phyloP scores from a whole-genome alignment of 1,140 invertebrate genomes.

The Monomorium pharaonis region DNA sequence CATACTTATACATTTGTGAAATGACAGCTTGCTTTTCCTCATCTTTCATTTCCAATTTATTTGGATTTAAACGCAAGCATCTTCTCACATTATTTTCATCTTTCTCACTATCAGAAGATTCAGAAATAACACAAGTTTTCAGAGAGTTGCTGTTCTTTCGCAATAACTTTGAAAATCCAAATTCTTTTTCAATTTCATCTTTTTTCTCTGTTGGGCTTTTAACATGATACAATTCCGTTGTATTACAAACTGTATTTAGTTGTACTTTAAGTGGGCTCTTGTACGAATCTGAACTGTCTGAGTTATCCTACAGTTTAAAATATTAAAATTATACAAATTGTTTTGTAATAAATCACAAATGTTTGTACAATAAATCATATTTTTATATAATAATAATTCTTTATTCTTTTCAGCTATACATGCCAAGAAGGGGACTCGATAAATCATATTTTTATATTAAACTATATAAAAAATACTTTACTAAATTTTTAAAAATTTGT shows the following conservation, averaged over 20 bases:
- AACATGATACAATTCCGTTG: neutral
- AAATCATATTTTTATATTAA: neutral
- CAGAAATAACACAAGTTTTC: constrained; percentile 6
- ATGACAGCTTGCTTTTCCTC: neutral
- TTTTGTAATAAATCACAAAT: neutral
- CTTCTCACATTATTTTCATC: constrained; percentile 8
- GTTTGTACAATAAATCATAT: constrained; percentile 4
- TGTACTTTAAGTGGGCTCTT: neutral
- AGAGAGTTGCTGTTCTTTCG: neutral
- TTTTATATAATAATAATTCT: no score
- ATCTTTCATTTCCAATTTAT: neutral
- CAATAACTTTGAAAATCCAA: neutral
- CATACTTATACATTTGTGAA: neutral
- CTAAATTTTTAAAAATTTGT: neutral
- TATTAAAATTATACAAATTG: neutral
- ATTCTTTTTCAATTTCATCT: neutral
- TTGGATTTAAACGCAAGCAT: constrained; percentile 40
- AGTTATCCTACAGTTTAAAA: constrained; percentile 58
- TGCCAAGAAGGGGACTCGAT: no score
- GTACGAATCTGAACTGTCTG: constrained; percentile 27
- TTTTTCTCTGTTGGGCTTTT: constrained; percentile 5
- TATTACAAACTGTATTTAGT: neutral
- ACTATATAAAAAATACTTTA: neutral
- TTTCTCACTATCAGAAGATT: constrained; percentile 63
- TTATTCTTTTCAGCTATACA: no score